phyloP scores from a whole-genome alignment of 2,888 invertebrate genomes.

The Hipparchia semele region DNA sequence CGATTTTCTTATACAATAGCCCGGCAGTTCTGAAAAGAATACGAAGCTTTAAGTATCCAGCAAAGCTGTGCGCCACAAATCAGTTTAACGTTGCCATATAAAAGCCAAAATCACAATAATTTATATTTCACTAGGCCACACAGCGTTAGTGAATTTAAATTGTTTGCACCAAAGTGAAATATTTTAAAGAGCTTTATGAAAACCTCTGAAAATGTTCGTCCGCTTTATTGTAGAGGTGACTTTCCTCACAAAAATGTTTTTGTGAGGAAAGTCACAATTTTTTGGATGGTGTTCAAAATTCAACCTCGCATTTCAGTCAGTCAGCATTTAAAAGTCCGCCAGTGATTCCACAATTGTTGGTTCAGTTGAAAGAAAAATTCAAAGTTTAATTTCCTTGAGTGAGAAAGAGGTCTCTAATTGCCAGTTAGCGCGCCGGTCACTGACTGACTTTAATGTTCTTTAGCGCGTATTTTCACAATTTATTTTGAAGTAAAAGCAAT shows the following conservation, averaged over 20 bases:
- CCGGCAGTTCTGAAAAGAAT: no score
- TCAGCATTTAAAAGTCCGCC: not conserved
- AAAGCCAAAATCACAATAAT: not conserved
- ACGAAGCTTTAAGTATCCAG: not conserved
- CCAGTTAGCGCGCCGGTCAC: constrained; percentile 6
- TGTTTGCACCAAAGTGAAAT: not conserved
- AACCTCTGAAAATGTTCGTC: not conserved
- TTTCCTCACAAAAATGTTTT: not conserved
- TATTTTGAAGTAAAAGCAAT: not conserved
- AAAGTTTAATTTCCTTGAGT: constrained; percentile 12
- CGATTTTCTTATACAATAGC: not conserved
- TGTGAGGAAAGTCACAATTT: no score
- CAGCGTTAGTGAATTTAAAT: not conserved
- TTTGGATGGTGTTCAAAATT: not conserved
- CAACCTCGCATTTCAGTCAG: not conserved
- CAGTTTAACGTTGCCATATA: not conserved
- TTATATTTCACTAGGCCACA: not conserved
- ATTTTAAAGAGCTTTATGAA: not conserved
- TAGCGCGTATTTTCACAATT: not conserved
- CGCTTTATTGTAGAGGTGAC: not conserved
- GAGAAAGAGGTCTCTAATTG: constrained; percentile 12
- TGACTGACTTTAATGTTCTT: not conserved
- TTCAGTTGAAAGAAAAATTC: constrained; percentile 8
- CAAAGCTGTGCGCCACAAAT: not conserved
- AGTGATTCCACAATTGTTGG: constrained; percentile 9